These are phyloP conservation scores for Shinisaurus crocodilurus DNA, from an alignment of 2,113 vertebrate species.

Conservation along the genomic window DNA sequence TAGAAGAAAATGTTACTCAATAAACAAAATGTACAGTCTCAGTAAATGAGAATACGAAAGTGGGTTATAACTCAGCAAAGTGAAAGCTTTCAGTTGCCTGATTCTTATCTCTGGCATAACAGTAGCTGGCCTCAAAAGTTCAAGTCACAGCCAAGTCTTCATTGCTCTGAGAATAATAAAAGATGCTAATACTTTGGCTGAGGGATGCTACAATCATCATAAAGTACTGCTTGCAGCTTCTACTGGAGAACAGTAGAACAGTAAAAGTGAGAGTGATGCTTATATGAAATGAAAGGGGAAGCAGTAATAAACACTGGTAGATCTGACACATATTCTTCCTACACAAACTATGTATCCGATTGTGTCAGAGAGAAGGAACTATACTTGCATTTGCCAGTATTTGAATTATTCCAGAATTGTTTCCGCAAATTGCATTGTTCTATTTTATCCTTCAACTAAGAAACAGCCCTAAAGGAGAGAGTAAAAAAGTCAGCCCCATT, in stretches of 20 bases:
- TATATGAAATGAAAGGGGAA: not conserved
- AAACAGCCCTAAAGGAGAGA: not conserved
- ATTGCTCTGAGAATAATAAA: not conserved
- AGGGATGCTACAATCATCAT: not conserved
- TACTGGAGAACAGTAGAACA: not conserved
- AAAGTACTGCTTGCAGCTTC: not conserved
- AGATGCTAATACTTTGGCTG: slow-evolving; percentile 14
- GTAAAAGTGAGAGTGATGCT: not conserved
- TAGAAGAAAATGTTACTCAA: not conserved
- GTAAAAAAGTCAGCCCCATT: not conserved
- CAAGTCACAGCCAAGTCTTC: slow-evolving; percentile 16
- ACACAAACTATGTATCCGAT: not conserved
- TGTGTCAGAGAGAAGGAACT: not conserved
- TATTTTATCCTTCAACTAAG: not conserved
- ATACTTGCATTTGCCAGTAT: not conserved
- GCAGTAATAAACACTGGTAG: not conserved
- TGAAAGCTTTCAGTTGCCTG: not conserved
- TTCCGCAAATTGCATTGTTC: not conserved
- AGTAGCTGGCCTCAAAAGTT: slow-evolving; percentile 16
- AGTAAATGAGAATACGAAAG: slow-evolving; percentile 20
- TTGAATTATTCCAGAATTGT: not conserved
- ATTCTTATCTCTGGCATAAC: slow-evolving; percentile 31
- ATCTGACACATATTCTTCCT: not conserved
- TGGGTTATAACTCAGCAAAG: not conserved
- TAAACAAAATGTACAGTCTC: slow-evolving; percentile 1